Base-by-base conservation (phyloP, 2,888 invertebrate genomes). In the Prenolepis imparis region DNA sequence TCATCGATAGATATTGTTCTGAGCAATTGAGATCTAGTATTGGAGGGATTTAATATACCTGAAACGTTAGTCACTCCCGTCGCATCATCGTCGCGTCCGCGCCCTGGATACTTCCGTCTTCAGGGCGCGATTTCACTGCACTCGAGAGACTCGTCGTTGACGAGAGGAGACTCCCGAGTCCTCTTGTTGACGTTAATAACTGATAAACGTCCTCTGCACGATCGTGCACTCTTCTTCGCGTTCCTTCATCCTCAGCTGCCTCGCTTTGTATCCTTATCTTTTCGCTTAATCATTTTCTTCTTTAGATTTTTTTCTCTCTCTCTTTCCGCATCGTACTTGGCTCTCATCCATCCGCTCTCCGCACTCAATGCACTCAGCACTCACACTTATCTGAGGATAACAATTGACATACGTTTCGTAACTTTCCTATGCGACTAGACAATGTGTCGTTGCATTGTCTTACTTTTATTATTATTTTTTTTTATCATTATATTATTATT, bases 341-440 rank as follows among this genome's bases (percentile, higher is more conserved):
- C 52, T 82, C 74, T 75, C 86, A 83, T 82, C 86, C 81, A 84
- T 85, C 82, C 83, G 84, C 83, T 67, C 75, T 75, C 75, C 88
- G 88, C 90, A 92, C 85, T 78, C 78, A 59, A 32, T 57, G 78
- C 91, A 93, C 90, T 90, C 91, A 90, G 77, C 91, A 93, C 90
- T 90, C 91, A 91, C 84, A 92, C 91, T 92, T 92, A 93, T 91
- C 91, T 92, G 91, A 93, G 91, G 91, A 91, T 92, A 92, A 92
- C 93, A 94, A 94, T 94, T 94, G 94, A 94, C 94, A 93, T 94
- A 90, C 93, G 93, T 94, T 94, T 94, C 93, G 88, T 93, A 93
- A 94, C 93, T 94, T 93, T 94, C 93, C 93, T 93, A 93, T 77
- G 91, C 90, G 91, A 90, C 86, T 92, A 84, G 88, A 90, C 90